These are phyloP conservation scores for Pygathrix nemaeus DNA, from an alignment of 2,113 vertebrate species.

Conservation along the genomic window DNA sequence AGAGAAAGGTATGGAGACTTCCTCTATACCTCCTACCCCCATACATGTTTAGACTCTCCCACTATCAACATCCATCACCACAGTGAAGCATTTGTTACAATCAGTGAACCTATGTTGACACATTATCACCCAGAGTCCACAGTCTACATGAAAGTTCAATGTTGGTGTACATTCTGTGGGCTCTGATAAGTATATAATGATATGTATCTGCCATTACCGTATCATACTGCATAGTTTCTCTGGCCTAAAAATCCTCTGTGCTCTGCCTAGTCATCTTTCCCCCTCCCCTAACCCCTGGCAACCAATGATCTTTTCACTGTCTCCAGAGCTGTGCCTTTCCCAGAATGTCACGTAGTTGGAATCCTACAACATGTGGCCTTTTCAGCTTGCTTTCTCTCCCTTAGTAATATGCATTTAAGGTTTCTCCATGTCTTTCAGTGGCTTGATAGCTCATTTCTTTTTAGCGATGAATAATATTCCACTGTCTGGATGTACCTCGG, in stretches of 20 bases:
- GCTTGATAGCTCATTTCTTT: not conserved
- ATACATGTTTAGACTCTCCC: not conserved
- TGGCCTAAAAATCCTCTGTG: not conserved
- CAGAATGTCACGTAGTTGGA: not conserved
- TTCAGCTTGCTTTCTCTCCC: not conserved
- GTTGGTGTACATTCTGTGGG: too few relatives aligned
- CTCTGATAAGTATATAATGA: not conserved
- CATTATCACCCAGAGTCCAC: not conserved
- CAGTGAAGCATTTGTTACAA: not conserved
- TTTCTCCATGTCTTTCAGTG: not conserved
- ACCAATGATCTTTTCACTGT: not conserved
- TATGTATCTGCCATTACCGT: not conserved
- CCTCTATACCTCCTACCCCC: too few relatives aligned
- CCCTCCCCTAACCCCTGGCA: not conserved
- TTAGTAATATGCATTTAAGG: not conserved
- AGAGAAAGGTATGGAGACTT: not conserved
- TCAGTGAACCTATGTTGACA: too few relatives aligned
- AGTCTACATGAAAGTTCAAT: not conserved
- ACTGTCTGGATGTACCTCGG: not conserved
- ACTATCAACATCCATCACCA: not conserved
- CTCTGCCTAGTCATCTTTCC: not conserved
- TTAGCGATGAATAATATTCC: not conserved
- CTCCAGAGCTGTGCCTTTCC: not conserved
- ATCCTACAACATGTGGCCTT: not conserved
- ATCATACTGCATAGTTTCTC: not conserved